Evolutionary conservation across 2,888 invertebrate species (phyloP).

Genomic region (Papilio demoleus): DNA sequence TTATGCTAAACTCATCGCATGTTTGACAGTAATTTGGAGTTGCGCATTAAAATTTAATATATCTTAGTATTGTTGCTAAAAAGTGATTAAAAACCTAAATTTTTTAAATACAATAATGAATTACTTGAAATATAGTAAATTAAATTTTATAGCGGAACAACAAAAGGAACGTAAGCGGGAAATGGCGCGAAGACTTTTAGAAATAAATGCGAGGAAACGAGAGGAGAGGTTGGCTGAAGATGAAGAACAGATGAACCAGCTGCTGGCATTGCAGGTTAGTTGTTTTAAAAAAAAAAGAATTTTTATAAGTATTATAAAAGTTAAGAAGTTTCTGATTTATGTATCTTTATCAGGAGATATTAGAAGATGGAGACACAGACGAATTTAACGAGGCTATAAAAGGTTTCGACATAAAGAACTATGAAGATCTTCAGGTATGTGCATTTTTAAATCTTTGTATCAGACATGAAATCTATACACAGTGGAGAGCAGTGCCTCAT

Average conservation of each 20-base stretch:
- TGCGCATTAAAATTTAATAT: too few relatives aligned
- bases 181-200: conserved; percentile 91
- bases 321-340: too few relatives aligned
- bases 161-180: conserved; percentile 94
- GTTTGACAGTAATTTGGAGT: too few relatives aligned
- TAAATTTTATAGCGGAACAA: conserved; percentile 84
- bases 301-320: too few relatives aligned
- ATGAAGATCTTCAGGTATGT: conserved; percentile 89
- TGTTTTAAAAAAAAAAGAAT: too few relatives aligned
- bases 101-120: too few relatives aligned
- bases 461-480: too few relatives aligned
- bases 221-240: conserved; percentile 95
- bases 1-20: too few relatives aligned
- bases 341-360: conserved; percentile 67
- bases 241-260: conserved; percentile 91
- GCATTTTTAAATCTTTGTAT: neutral
- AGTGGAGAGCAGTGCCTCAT: too few relatives aligned
- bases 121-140: too few relatives aligned
- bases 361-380: conserved; percentile 89
- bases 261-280: conserved; percentile 87
- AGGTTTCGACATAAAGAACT: conserved; percentile 89
- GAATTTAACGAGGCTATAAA: conserved; percentile 89
- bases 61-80: too few relatives aligned
- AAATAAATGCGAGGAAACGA: conserved; percentile 94
- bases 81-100: too few relatives aligned